Evolutionary conservation across 1,140 invertebrate genomes (phyloP), one percentile per base, ranked within the genome.

Genomic region (Drosophila pruinosa): DNA sequence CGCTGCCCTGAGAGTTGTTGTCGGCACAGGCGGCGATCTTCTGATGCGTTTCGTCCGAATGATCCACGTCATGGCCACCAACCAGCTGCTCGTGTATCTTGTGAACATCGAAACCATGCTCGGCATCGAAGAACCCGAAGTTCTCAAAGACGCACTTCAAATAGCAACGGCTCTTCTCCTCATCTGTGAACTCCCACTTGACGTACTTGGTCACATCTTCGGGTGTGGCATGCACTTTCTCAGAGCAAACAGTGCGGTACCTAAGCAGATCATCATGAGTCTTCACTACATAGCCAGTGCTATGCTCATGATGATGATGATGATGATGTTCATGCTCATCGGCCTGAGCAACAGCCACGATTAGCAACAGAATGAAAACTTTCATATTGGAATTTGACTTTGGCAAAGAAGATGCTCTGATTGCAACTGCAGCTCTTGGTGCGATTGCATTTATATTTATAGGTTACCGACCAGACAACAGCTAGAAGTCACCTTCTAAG

Each of bases 41-140:
- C 17, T 72, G 52, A 28, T 89, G 86, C 3, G 69, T 71, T 22
- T 83, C 90, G 41, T 90, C 79, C 0, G 57, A 26, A 15, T 90
- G 89, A 38, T 90, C 71, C 0, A 79, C 89, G 1, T 12, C 19
- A 4, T 45, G 50, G n/a, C 57, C 45, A 0, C 76, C 81, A 0
- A 59, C 65, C 15, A 91, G 57, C 61, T 91, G 90, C 8, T 81
- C 65, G 5, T 90, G 89, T 1, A 91, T 41, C 61, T 91, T 88
- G 67, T 91, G 73, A 14, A 91, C 74, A 73, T 91, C 75, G 54
- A 91, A 91, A 3, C 90, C 90, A n/a, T 89, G 63, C 2, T 58
- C 59, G 1, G 48, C 65, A 24, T 91, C 86, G 45, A 83, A 91
- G 14, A 91, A 54, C 2, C 83, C 90, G 22, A 91, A 90, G 21